Conservation (phyloP, 2,797 vertebrate species). For the Acrossocheilus wenchowensis region DNA sequence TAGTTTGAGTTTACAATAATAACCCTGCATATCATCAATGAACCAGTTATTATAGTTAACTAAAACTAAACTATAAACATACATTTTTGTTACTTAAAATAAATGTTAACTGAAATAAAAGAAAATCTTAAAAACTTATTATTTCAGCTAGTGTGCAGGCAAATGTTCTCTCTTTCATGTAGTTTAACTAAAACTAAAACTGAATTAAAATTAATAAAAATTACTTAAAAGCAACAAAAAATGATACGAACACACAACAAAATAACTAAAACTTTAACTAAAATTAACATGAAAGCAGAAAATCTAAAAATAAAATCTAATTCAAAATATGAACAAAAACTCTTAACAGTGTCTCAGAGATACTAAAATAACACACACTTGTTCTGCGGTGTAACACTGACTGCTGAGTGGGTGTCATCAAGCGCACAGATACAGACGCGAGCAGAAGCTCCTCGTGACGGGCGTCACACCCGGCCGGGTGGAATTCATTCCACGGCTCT, state of each 20-base stretch:
- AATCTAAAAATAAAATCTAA: neutral
- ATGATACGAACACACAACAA: neutral
- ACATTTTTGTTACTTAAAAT: no score
- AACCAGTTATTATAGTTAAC: no score
- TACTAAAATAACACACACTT: neutral
- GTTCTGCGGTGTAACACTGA: neutral
- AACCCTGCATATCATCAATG: no score
- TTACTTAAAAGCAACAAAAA: no score
- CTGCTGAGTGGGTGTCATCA: neutral
- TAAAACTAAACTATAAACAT: no score
- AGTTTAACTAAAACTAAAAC: no score
- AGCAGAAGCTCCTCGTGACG: constrained; percentile 16
- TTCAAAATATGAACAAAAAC: neutral
- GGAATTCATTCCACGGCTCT: constrained; percentile 54
- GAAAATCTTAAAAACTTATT: no score
- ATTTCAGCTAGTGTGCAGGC: no score
- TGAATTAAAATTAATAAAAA: neutral
- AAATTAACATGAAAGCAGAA: neutral
- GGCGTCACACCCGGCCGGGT: constrained; percentile 32
- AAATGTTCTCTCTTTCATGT: no score
- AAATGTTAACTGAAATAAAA: no score
- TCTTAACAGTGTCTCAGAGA: neutral
- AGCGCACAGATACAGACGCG: neutral
- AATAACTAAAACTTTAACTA: neutral
- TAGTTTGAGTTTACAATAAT: no score